Conservation (phyloP, 2,113 vertebrate species). For the Mormyrus lacerda region DNA sequence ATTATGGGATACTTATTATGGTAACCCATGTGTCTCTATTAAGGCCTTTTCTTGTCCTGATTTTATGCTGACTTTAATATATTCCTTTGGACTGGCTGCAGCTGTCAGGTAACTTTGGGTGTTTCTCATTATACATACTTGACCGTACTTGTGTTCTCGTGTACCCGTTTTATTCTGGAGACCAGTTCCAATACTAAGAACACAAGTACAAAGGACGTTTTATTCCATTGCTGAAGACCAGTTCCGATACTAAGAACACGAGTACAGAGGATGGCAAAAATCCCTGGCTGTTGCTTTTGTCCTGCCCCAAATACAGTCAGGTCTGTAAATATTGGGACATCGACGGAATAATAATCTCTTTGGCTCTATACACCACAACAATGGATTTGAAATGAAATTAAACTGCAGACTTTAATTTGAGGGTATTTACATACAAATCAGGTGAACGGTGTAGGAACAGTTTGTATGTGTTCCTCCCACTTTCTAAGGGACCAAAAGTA, state of each 20-base stretch:
- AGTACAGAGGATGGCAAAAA: background rate
- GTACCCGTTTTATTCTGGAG: background rate
- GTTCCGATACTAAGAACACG: background rate
- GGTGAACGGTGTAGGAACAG: too few species aligned
- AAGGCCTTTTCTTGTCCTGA: background rate
- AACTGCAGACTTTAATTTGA: too few species aligned
- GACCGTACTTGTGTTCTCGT: background rate
- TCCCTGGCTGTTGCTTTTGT: background rate
- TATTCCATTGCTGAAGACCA: background rate
- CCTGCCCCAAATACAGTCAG: background rate
- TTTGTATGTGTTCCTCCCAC: too few species aligned
- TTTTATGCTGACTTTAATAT: background rate
- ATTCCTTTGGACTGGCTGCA: background rate
- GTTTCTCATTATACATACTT: background rate
- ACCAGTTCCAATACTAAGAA: background rate
- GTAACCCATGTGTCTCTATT: slow-evolving; percentile 53
- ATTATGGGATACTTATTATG: slow-evolving; percentile 75
- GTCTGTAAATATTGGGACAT: too few species aligned
- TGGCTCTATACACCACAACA: too few species aligned
- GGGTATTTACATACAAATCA: too few species aligned
- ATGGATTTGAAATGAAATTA: too few species aligned
- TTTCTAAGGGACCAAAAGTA: too few species aligned
- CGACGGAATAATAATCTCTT: too few species aligned
- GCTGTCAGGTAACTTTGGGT: background rate
- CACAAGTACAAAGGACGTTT: background rate